Conservation (phyloP, 2,797 vertebrate species). For the Cygnus olor region DNA sequence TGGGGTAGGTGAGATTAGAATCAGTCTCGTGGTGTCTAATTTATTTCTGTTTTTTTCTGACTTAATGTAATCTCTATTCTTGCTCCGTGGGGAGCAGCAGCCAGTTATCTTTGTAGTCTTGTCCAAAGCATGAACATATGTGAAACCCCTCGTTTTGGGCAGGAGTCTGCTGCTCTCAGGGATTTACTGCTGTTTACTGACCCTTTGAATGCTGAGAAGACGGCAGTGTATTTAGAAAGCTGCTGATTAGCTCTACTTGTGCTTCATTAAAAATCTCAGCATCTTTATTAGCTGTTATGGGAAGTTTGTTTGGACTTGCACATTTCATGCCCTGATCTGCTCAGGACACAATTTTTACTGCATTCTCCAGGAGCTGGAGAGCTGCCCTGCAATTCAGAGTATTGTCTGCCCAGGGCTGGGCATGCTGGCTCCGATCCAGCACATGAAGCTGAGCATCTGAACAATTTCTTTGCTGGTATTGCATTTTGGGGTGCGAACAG, state of each 20-base stretch:
- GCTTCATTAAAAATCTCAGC: constrained; percentile 16
- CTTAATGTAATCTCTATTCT: constrained; percentile 47
- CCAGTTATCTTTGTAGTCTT: constrained; percentile 40
- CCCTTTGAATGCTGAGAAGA: constrained; percentile 1
- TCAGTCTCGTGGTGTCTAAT: constrained; percentile 51
- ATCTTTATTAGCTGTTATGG: background rate
- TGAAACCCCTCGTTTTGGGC: constrained; percentile 26
- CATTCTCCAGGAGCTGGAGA: background rate
- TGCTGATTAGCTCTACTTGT: background rate
- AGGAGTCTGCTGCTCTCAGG: background rate
- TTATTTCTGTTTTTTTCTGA: constrained; percentile 52
- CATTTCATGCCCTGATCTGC: background rate
- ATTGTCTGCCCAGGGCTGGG: background rate
- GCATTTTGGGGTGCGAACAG: background rate
- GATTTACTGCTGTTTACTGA: background rate
- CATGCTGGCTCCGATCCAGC: background rate
- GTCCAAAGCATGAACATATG: background rate
- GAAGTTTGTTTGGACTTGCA: background rate
- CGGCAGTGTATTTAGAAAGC: background rate
- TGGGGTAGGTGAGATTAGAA: constrained; percentile 52
- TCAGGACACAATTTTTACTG: background rate
- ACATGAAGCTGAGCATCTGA: background rate
- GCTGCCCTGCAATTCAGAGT: background rate
- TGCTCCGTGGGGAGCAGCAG: constrained; percentile 21
- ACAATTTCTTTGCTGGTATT: background rate